Percentiles rank a stretch among this genome's conserved stretches.
These are phyloP conservation scores for Crax fasciolata DNA, from an alignment of 2,797 vertebrate genomes.

Conservation along the genomic window DNA sequence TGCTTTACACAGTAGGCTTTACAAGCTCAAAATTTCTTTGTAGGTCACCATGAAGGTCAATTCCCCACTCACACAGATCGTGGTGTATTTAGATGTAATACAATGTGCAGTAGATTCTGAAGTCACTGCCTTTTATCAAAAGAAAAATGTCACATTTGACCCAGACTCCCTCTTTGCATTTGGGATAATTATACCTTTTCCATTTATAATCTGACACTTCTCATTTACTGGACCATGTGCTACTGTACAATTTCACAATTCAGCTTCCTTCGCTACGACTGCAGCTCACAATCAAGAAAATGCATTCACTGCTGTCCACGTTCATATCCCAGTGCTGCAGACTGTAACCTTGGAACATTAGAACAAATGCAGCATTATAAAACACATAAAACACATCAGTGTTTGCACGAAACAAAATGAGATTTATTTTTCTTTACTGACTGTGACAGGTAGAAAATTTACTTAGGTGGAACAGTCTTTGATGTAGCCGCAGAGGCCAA, in stretches of 20 bases:
- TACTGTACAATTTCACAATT: not conserved
- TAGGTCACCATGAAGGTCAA: not conserved
- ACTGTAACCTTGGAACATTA: conserved; percentile 2
- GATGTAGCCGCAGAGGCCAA: not conserved
- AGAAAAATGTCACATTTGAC: not conserved
- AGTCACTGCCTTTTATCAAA: not conserved
- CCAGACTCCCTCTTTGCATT: not conserved
- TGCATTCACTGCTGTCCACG: not conserved
- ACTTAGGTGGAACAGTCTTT: not conserved
- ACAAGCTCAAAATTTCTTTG: not conserved
- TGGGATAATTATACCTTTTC: not conserved
- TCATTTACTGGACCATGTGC: not conserved
- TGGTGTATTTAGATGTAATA: not conserved
- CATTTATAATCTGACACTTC: not conserved
- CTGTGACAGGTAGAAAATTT: not conserved
- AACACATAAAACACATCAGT: conserved; percentile 5
- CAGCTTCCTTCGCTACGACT: not conserved
- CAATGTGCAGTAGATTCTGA: not conserved
- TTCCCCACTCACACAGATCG: not conserved
- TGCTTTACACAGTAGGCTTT: not conserved
- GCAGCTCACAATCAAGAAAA: conserved; percentile 43
- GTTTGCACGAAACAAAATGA: not conserved
- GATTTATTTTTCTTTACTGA: not conserved
- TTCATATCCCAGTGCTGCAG: not conserved
- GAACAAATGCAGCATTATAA: conserved; percentile 28